Percentiles rank a stretch among this genome's conserved stretches.
phyloP scores from a whole-genome alignment of 2,888 invertebrate species.

The Lasius fuliginosus region DNA sequence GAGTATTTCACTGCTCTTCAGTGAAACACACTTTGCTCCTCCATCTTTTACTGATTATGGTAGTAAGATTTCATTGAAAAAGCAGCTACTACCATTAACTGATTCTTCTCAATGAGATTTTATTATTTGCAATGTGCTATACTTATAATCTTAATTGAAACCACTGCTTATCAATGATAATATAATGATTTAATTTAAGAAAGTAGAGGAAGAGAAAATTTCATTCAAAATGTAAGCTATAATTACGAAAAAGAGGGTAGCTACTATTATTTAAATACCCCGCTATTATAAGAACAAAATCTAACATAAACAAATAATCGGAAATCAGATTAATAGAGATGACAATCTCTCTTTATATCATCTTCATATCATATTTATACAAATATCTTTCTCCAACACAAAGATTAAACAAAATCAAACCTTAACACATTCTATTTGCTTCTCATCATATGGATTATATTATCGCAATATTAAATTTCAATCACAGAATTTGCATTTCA shows the following conservation, averaged over 20 bases:
- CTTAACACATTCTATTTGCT: conserved; percentile 3
- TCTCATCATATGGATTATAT: not conserved
- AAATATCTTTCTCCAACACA: not conserved
- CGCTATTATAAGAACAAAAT: not conserved
- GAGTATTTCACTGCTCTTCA: not conserved
- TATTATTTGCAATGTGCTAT: too few relatives aligned
- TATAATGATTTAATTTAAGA: not conserved
- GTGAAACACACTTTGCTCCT: not conserved
- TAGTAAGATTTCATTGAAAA: not conserved
- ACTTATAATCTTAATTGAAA: not conserved
- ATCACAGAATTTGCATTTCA: not conserved
- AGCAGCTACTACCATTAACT: not conserved
- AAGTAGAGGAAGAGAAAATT: not conserved
- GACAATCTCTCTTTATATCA: not conserved
- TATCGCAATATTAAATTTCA: conserved; percentile 10
- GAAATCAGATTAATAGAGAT: not conserved
- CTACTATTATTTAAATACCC: not conserved
- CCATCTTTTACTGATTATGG: not conserved
- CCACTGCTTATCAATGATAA: not conserved
- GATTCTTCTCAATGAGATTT: not conserved
- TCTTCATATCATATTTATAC: not conserved
- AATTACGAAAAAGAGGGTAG: not conserved
- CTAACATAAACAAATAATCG: not conserved
- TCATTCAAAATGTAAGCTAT: not conserved
- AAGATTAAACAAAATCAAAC: not conserved